Conservation (phyloP, 2,797 vertebrate species). For the Arrhamphus sclerolepis region DNA sequence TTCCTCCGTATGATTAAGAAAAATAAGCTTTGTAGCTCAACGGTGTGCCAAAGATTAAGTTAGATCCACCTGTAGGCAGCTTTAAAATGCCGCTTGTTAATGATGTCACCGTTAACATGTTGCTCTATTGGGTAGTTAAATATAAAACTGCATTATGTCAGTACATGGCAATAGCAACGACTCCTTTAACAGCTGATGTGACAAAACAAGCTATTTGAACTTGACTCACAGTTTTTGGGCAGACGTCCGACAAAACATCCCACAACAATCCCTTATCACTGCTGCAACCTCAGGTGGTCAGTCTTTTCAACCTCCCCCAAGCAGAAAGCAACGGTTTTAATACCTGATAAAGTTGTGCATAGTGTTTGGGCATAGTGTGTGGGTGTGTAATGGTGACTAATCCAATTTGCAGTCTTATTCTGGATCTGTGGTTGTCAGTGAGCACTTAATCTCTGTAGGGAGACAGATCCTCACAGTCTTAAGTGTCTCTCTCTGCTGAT, state of each 20-base stretch:
- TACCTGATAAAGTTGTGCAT: slow-evolving; percentile 38
- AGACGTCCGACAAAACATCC: slow-evolving; percentile 39
- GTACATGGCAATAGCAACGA: slow-evolving; percentile 14
- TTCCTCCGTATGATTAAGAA: no score
- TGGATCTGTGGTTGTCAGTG: slow-evolving; percentile 68
- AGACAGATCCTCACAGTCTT: slow-evolving; percentile 61
- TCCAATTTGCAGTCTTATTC: slow-evolving; percentile 83
- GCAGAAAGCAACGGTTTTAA: slow-evolving; percentile 44
- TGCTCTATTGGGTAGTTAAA: not conserved
- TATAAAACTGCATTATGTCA: slow-evolving; percentile 9
- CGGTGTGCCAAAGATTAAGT: no score
- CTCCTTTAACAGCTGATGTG: slow-evolving; percentile 14
- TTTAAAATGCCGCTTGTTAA: no score
- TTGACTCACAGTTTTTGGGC: slow-evolving; percentile 56
- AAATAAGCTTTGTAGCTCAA: no score
- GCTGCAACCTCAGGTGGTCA: slow-evolving; percentile 41
- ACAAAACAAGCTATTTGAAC: slow-evolving; percentile 43
- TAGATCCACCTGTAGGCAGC: no score
- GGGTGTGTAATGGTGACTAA: slow-evolving; percentile 76
- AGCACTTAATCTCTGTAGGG: slow-evolving; percentile 75
- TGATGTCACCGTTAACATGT: not conserved
- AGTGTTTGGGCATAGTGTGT: slow-evolving; percentile 54
- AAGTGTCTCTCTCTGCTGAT: slow-evolving; percentile 55
- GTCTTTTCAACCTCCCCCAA: slow-evolving; percentile 50
- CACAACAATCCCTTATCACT: slow-evolving; percentile 47